A percentile compares a stretch with the other conserved stretches of the same genome.
Conservation (phyloP, 2,797 vertebrate genomes). For the Gila robusta region DNA sequence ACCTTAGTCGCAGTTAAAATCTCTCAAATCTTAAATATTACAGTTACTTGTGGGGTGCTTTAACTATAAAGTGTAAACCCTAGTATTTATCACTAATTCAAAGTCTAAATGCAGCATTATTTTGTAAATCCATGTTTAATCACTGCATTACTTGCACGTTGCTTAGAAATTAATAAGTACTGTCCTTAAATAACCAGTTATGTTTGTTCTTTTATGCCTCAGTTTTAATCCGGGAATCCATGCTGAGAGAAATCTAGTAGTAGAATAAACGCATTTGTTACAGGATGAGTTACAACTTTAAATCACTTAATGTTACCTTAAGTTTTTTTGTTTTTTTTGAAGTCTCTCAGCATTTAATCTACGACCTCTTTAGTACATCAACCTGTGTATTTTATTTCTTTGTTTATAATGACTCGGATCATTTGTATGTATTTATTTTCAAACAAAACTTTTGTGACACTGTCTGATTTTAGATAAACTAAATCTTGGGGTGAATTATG, state of each 20-base stretch:
- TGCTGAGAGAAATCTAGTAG: constrained; percentile 2
- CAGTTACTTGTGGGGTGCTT: not conserved
- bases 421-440: constrained; percentile 53
- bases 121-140: constrained; percentile 19
- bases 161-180: constrained; percentile 12
- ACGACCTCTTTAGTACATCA: not conserved
- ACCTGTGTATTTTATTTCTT: constrained; percentile 22
- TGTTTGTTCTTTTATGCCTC: constrained; percentile 14
- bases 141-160: constrained; percentile 16
- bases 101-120: constrained; percentile 2
- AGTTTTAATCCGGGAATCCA: not conserved
- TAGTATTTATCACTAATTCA: constrained; percentile 10
- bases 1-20: not conserved
- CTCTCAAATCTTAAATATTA: not conserved
- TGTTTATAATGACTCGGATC: constrained; percentile 22
- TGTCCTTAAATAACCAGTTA: not conserved
- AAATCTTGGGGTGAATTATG: constrained; percentile 3
- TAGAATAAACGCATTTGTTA: not conserved
- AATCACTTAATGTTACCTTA: constrained; percentile 1
- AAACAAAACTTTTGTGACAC: constrained; percentile 34
- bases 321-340: constrained; percentile 17
- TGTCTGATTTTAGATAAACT: constrained; percentile 40
- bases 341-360: not conserved
- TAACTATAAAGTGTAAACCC: not conserved
- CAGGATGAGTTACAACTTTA: not conserved